phyloP scores from a whole-genome alignment of 1,140 invertebrate species.

The Ceratosolen solmsi region DNA sequence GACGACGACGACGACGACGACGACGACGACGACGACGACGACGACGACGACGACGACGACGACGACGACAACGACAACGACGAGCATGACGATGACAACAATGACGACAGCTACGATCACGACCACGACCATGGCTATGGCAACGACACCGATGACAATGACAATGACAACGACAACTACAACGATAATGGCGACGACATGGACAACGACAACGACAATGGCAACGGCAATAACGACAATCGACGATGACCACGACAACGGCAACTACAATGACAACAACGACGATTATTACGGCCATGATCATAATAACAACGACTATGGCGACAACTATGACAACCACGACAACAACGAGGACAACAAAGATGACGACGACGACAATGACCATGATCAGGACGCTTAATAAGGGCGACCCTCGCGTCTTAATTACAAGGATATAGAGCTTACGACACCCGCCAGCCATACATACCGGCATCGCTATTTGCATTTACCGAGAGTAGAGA shows the following conservation, averaged over 20 bases:
- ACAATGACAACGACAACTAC: background rate
- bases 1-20: background rate
- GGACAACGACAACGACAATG: background rate
- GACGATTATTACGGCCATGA: too few species aligned
- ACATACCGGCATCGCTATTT: background rate
- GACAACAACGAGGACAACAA: background rate
- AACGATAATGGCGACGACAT: too few species aligned
- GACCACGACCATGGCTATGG: background rate
- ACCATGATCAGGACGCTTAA: background rate
- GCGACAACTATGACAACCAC: background rate
- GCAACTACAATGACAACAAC: background rate
- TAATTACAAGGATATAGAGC: constrained; percentile 29
- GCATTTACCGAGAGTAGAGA: constrained; percentile 21
- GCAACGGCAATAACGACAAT: too few species aligned
- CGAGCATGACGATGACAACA: too few species aligned
- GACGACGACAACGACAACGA: background rate
- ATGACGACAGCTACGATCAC: too few species aligned
- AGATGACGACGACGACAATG: background rate
- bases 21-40: background rate
- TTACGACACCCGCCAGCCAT: background rate
- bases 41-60: background rate
- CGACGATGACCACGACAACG: background rate
- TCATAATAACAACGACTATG: too few species aligned
- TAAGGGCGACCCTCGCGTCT: constrained; percentile 20
- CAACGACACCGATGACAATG: background rate